phyloP scores from a whole-genome alignment of 1,140 invertebrate species.

The Drosophila repleta region DNA sequence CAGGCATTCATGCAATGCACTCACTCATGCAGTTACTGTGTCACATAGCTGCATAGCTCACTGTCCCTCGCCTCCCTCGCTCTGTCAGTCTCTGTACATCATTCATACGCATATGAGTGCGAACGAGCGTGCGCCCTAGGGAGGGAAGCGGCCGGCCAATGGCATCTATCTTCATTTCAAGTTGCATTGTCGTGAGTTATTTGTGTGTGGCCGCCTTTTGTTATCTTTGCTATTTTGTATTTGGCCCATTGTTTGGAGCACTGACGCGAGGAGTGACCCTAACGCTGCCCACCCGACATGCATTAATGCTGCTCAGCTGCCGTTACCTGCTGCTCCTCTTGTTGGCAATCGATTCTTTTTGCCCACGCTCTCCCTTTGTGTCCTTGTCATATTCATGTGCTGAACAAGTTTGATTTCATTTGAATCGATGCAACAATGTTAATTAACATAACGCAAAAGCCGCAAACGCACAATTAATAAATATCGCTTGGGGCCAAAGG shows the following conservation, averaged over 20 bases:
- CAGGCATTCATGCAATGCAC: constrained; percentile 60
- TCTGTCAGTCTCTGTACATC: constrained; percentile 37
- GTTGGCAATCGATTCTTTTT: constrained; percentile 21
- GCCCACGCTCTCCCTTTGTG: neutral
- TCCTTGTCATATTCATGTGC: neutral
- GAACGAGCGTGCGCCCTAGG: neutral
- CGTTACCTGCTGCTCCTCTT: constrained; percentile 11
- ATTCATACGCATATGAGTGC: constrained; percentile 51
- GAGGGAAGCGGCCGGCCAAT: neutral
- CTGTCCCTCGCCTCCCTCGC: too few species aligned
- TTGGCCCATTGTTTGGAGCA: constrained; percentile 30
- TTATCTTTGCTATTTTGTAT: constrained; percentile 48
- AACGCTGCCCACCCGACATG: constrained; percentile 10
- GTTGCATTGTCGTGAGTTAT: constrained; percentile 60
- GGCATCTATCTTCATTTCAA: constrained; percentile 74
- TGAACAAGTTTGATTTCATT: neutral
- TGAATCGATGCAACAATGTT: constrained; percentile 1
- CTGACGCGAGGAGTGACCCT: neutral
- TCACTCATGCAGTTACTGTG: constrained; percentile 75
- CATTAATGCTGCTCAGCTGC: constrained; percentile 28
- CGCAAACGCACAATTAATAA: constrained; percentile 2
- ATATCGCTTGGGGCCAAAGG: constrained; percentile 6
- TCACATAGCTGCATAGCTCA: constrained; percentile 43
- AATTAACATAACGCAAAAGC: constrained; percentile 25
- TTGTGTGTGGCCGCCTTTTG: constrained; percentile 58